A percentile compares a stretch with the other conserved stretches of the same genome.
These are phyloP conservation scores for Nyctalus aviator DNA, from an alignment of 2,797 vertebrate species.

Conservation along the genomic window DNA sequence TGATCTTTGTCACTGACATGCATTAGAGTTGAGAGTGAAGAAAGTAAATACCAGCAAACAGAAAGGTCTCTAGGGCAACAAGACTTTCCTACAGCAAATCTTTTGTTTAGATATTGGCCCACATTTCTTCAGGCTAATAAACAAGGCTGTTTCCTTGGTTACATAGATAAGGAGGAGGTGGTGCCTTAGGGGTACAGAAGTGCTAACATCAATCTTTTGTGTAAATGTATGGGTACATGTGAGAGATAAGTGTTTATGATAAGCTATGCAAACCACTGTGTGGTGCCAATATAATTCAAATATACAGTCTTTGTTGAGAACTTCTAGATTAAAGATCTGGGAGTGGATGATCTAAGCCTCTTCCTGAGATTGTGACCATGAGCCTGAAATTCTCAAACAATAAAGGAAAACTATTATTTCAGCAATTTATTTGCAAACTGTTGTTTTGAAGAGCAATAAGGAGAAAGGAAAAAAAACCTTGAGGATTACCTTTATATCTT, in stretches of 20 bases:
- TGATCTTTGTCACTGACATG: background rate
- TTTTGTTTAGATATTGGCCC: background rate
- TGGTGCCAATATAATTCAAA: background rate
- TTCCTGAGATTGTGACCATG: background rate
- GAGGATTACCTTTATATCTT: slow-evolving; percentile 9
- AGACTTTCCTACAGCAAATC: background rate
- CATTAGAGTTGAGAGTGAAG: background rate
- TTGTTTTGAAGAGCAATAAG: background rate
- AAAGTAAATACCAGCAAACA: background rate
- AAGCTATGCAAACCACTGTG: background rate
- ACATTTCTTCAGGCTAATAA: background rate
- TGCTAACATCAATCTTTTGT: background rate
- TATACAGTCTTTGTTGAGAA: background rate
- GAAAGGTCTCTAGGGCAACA: background rate
- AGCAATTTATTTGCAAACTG: background rate
- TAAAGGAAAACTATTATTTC: background rate
- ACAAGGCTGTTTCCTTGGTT: slow-evolving; percentile 17
- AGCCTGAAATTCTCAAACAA: slow-evolving; percentile 20
- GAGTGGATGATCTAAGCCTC: background rate
- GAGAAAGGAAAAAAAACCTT: slow-evolving; percentile 20
- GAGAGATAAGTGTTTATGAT: background rate
- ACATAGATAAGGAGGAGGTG: background rate
- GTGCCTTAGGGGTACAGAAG: background rate
- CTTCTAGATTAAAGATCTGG: background rate
- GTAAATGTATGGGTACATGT: background rate